phyloP scores from a whole-genome alignment of 2,113 vertebrate genomes.

The Rhizomys pruinosus region DNA sequence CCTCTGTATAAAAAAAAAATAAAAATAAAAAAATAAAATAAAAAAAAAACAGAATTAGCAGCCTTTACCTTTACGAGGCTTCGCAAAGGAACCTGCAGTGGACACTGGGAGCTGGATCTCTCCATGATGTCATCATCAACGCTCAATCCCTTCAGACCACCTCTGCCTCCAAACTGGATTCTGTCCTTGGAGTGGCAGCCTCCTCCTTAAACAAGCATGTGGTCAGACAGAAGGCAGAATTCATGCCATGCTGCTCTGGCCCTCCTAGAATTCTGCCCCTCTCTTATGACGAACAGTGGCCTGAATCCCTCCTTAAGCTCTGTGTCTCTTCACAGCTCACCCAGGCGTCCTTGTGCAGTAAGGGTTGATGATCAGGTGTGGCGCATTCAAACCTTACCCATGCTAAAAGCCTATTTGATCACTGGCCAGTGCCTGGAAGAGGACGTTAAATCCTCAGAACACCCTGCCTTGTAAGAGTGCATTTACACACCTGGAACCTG shows the following conservation, averaged over 20 bases:
- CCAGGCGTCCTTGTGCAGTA: too few species aligned
- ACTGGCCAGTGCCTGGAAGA: neutral
- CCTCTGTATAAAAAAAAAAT: too few species aligned
- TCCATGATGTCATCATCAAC: conserved; percentile 8
- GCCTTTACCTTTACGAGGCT: neutral
- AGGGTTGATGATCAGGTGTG: neutral
- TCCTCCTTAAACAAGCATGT: neutral
- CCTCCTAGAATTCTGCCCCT: neutral
- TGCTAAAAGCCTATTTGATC: neutral
- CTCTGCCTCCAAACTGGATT: too few species aligned
- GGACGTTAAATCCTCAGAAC: neutral
- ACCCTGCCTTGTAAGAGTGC: neutral
- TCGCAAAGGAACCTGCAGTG: neutral
- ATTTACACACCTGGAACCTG: neutral
- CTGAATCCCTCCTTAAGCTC: too few species aligned
- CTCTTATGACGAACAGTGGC: too few species aligned
- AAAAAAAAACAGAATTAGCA: neutral
- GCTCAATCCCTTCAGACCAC: conserved; percentile 34
- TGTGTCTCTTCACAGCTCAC: neutral
- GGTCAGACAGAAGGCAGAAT: neutral
- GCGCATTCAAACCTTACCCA: neutral
- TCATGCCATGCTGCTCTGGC: neutral
- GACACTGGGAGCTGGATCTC: conserved; percentile 48
- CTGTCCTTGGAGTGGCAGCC: neutral
- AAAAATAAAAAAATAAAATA: too few species aligned